phyloP scores from a whole-genome alignment of 2,113 vertebrate genomes.

The human (Homo sapiens) region DNA sequence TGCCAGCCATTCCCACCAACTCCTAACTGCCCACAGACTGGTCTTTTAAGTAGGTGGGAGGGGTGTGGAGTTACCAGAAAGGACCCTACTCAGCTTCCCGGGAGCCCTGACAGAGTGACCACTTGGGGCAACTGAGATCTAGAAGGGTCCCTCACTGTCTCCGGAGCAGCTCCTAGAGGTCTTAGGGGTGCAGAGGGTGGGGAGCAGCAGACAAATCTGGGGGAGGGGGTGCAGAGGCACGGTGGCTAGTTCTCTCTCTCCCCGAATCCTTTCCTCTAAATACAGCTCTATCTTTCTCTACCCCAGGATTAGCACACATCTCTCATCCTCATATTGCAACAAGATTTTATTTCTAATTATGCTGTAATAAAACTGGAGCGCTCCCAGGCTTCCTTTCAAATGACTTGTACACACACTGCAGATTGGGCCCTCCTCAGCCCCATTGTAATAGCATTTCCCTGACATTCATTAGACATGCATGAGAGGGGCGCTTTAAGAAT shows the following conservation, averaged over 20 bases:
- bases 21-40: too few species aligned
- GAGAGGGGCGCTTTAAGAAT: slow-evolving; percentile 87
- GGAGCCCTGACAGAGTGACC: neutral
- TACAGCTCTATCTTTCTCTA: slow-evolving; percentile 75
- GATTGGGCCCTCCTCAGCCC: slow-evolving; percentile 84
- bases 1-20: neutral
- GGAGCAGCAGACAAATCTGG: neutral
- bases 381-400: slow-evolving; percentile 89
- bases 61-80: neutral
- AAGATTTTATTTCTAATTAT: slow-evolving; percentile 91
- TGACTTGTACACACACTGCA: slow-evolving; percentile 85
- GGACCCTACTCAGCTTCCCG: neutral
- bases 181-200: neutral
- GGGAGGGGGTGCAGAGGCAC: neutral
- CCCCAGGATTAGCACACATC: slow-evolving; percentile 85
- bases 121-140: neutral
- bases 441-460: slow-evolving; percentile 84
- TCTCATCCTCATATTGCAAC: slow-evolving; percentile 85
- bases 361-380: slow-evolving; percentile 87
- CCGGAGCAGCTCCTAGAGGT: neutral
- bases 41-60: neutral
- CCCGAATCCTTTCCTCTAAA: slow-evolving; percentile 76
- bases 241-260: slow-evolving; percentile 61
- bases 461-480: slow-evolving; percentile 89
- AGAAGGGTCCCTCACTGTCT: neutral